Evolutionary conservation across 2,888 invertebrate species (phyloP).

Genomic region (Megalurothrips usitatus): DNA sequence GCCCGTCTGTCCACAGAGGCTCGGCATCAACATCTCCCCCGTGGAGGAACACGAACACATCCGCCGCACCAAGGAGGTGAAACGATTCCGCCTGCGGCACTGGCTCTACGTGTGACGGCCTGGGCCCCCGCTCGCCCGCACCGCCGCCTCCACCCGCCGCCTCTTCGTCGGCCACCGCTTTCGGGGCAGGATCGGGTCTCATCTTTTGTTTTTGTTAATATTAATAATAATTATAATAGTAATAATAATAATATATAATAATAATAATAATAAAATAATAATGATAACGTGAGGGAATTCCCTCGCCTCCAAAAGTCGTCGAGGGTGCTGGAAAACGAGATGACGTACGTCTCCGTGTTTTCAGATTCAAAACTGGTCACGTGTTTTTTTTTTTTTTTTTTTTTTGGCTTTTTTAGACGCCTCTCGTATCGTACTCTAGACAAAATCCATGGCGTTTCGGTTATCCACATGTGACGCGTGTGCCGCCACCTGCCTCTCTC

Average conservation of each 20-base stretch:
- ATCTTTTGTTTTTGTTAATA: background rate
- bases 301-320: background rate
- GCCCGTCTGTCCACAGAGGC: constrained; percentile 48
- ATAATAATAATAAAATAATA: background rate
- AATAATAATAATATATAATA: constrained; percentile 22
- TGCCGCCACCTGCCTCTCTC: too few species aligned
- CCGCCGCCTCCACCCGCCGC: too few species aligned
- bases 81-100: constrained; percentile 59
- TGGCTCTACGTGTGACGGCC: constrained; percentile 60
- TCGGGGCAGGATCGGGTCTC: background rate
- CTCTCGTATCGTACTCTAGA: too few species aligned
- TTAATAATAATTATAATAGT: constrained; percentile 19
- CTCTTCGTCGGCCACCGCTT: too few species aligned
- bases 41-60: constrained; percentile 62
- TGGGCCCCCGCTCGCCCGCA: background rate
- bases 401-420: too few species aligned
- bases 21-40: constrained; percentile 63
- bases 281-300: background rate
- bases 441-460: too few species aligned
- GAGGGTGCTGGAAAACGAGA: too few species aligned
- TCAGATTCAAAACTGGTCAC: too few species aligned
- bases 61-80: constrained; percentile 56
- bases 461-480: too few species aligned
- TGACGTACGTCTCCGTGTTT: too few species aligned
- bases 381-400: too few species aligned